Conservation (phyloP, 2,113 vertebrate species). For the Salminus brasiliensis region DNA sequence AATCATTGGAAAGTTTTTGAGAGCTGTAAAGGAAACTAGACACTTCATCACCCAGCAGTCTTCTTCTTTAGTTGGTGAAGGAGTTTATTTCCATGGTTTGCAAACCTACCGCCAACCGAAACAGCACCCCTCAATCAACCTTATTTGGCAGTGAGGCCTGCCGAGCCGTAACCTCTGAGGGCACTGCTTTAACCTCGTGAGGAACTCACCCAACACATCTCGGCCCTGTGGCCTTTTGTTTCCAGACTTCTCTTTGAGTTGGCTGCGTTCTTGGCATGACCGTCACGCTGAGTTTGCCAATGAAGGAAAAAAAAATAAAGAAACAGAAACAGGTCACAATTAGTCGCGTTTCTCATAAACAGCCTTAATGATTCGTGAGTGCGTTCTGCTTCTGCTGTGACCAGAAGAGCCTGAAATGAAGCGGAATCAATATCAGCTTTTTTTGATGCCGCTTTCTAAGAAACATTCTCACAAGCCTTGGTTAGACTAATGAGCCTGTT, state of each 20-base stretch:
- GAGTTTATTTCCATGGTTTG: conserved; percentile 3
- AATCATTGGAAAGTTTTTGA: no score
- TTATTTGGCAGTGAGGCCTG: not conserved
- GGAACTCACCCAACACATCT: not conserved
- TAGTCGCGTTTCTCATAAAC: conserved; percentile 28
- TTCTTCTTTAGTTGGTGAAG: not conserved
- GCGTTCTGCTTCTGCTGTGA: conserved; percentile 26
- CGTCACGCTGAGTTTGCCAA: not conserved
- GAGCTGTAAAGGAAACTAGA: no score
- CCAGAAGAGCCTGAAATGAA: conserved; percentile 30
- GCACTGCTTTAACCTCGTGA: not conserved
- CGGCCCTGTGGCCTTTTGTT: not conserved
- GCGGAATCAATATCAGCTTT: not conserved
- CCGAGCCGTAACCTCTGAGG: not conserved
- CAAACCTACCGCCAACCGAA: not conserved
- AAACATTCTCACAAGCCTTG: conserved; percentile 1
- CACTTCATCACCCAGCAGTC: not conserved
- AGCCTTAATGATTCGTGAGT: conserved; percentile 33
- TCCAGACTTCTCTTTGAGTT: not conserved
- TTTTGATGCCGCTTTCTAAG: conserved; percentile 2
- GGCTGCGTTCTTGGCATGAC: not conserved
- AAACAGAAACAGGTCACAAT: not conserved
- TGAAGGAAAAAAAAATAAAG: no score
- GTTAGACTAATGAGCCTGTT: conserved; percentile 47
- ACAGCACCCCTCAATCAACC: not conserved